Percentiles rank a stretch among this genome's conserved stretches.
Conservation (phyloP, 2,888 invertebrate species). For the Daptonema setosum region DNA sequence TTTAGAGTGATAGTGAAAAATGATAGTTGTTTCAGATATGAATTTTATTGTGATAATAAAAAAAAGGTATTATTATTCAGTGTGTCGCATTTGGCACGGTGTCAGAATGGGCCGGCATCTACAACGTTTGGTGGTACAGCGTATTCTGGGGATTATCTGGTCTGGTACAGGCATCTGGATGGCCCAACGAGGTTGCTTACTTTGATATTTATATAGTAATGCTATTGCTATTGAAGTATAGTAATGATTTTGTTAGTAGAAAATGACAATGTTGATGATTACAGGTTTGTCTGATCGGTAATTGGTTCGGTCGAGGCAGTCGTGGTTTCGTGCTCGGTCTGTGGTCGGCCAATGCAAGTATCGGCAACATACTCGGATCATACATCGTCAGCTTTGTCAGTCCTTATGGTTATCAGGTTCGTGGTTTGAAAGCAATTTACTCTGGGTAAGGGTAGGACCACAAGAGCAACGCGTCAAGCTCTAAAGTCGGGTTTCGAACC, state of each 20-base stretch:
- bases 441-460: no score
- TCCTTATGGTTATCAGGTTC: slow-evolving; percentile 31
- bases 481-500: no score
- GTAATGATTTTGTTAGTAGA: no score
- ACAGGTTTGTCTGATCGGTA: slow-evolving; percentile 30
- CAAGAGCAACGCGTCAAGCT: no score
- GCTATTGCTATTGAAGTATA: no score
- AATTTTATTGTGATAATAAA: not conserved
- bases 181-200: slow-evolving; percentile 30
- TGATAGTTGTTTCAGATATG: not conserved
- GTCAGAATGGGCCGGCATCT: slow-evolving; percentile 28
- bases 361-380: slow-evolving; percentile 34
- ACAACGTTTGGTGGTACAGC: slow-evolving; percentile 27
- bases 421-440: not conserved
- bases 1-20: slow-evolving; percentile 12
- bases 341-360: slow-evolving; percentile 32
- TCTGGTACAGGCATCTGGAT: slow-evolving; percentile 31
- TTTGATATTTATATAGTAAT: not conserved
- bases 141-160: slow-evolving; percentile 30
- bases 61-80: slow-evolving; percentile 9
- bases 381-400: slow-evolving; percentile 28
- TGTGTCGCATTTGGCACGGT: slow-evolving; percentile 31
- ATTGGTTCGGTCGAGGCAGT: slow-evolving; percentile 31
- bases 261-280: not conserved
- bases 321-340: slow-evolving; percentile 32